A percentile compares a stretch with the other conserved stretches of the same genome.
Evolutionary conservation across 2,888 invertebrate genomes (phyloP).

Genomic region (Pyralis farinalis): DNA sequence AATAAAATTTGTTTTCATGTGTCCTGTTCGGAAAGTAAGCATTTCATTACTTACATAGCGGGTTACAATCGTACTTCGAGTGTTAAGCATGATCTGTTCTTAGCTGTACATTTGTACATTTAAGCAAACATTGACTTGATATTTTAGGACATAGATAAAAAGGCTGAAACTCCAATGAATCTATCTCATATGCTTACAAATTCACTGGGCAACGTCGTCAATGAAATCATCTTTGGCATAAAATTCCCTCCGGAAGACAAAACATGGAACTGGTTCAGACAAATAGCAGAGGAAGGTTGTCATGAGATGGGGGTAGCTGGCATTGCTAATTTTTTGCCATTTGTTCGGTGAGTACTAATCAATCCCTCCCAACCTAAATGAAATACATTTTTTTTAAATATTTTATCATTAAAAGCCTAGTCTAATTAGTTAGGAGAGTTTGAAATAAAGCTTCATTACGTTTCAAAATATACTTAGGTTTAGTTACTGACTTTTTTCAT

Average conservation of each 20-base stretch:
- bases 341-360: conserved; percentile 81
- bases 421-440: background rate
- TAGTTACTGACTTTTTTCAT: too few relatives aligned
- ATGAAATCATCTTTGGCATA: conserved; percentile 88
- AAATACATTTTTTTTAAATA: too few relatives aligned
- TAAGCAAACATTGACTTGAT: conserved; percentile 17
- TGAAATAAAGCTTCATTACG: too few relatives aligned
- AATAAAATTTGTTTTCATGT: too few relatives aligned
- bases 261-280: conserved; percentile 88
- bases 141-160: conserved; percentile 51
- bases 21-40: too few relatives aligned
- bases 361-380: background rate
- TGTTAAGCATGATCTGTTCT: too few relatives aligned
- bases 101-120: too few relatives aligned
- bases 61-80: too few relatives aligned
- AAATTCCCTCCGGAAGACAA: conserved; percentile 85
- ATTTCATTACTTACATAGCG: too few relatives aligned
- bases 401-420: too few relatives aligned
- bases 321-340: conserved; percentile 91
- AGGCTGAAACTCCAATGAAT: conserved; percentile 57
- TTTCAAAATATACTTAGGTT: background rate
- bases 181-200: conserved; percentile 82
- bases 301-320: conserved; percentile 92
- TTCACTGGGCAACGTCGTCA: conserved; percentile 88
- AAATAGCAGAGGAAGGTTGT: conserved; percentile 91